Conservation (phyloP, 1,140 invertebrate genomes). For the Physella acuta region DNA sequence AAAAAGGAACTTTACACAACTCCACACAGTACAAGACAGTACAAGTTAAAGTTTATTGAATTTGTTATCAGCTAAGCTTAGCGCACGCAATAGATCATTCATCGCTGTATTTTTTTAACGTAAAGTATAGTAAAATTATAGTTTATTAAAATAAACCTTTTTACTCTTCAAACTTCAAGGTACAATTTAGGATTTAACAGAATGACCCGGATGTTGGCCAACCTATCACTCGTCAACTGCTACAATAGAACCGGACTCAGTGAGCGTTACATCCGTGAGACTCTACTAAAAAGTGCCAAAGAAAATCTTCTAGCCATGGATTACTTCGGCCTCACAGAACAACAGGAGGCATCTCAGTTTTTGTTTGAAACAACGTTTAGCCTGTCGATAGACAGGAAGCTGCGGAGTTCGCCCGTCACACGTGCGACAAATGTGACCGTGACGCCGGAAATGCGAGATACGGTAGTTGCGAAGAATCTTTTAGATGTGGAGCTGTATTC, state of each 20-base stretch:
- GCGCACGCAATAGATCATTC: neutral
- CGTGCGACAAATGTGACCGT: conserved; percentile 65
- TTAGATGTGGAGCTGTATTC: conserved; percentile 88
- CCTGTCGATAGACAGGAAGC: conserved; percentile 65
- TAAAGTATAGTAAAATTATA: neutral
- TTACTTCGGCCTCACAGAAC: conserved; percentile 95
- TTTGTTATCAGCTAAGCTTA: neutral
- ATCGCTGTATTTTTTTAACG: neutral
- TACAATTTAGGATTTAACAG: conserved; percentile 93
- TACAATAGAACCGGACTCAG: conserved; percentile 83
- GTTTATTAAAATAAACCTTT: neutral
- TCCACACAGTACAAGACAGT: neutral
- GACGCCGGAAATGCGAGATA: conserved; percentile 72
- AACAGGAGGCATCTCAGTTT: conserved; percentile 89
- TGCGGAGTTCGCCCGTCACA: conserved; percentile 48
- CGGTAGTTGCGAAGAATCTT: conserved; percentile 79
- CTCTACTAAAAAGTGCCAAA: conserved; percentile 92
- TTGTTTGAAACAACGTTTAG: conserved; percentile 98
- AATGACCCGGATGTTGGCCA: conserved; percentile 94
- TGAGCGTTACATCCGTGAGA: conserved; percentile 67
- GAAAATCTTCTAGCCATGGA: conserved; percentile 91
- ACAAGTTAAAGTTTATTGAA: too few relatives aligned
- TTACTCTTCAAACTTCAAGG: conserved; percentile 58
- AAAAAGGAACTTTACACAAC: neutral
- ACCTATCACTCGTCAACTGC: conserved; percentile 86